phyloP scores from a whole-genome alignment of 2,888 invertebrate species.

The Caenorhabditis sulstoni region DNA sequence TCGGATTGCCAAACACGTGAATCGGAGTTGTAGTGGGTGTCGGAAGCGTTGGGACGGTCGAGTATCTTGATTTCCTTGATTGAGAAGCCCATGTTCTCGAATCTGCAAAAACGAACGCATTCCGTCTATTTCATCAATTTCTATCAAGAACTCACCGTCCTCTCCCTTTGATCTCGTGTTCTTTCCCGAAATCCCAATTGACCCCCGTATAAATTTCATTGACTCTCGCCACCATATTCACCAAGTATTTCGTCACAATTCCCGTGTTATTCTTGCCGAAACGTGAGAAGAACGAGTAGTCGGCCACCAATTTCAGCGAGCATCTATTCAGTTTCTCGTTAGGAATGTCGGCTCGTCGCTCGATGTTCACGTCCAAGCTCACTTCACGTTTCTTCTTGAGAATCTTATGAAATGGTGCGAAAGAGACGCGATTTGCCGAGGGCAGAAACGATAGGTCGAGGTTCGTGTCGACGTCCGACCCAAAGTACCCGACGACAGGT shows the following conservation, averaged over 20 bases:
- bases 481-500: constrained; percentile 43
- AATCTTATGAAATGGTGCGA: constrained; percentile 21
- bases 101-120: constrained; percentile 23
- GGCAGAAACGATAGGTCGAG: constrained; percentile 31
- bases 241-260: constrained; percentile 57
- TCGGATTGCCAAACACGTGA: constrained; percentile 40
- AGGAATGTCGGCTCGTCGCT: neutral
- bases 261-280: constrained; percentile 59
- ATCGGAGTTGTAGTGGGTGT: constrained; percentile 59
- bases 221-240: constrained; percentile 63
- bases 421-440: neutral
- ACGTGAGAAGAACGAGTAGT: constrained; percentile 60
- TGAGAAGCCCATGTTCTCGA: constrained; percentile 64
- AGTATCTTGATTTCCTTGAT: constrained; percentile 66
- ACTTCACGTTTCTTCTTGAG: constrained; percentile 16
- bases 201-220: constrained; percentile 64
- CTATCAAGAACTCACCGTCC: constrained; percentile 54
- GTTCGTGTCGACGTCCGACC: constrained; percentile 38
- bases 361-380: too few species aligned
- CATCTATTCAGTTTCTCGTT: constrained; percentile 61
- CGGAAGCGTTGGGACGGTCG: constrained; percentile 43
- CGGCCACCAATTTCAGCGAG: constrained; percentile 63
- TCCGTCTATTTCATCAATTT: too few species aligned
- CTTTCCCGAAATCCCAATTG: constrained; percentile 62
- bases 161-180: constrained; percentile 42